Evolutionary conservation across 2,888 invertebrate genomes (phyloP).

Genomic region (Cosmopolites sordidus): DNA sequence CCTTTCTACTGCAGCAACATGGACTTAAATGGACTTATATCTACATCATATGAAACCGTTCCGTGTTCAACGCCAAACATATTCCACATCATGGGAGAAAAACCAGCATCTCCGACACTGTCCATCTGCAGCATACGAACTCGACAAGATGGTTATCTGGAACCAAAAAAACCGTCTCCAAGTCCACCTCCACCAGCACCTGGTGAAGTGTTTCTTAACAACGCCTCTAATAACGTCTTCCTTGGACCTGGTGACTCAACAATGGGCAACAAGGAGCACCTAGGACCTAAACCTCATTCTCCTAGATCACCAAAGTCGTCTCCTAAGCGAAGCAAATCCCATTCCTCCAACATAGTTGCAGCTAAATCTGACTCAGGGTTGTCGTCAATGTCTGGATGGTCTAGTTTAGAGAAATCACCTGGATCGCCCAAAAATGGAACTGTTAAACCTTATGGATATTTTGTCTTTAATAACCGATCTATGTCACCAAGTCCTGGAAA

Average conservation of each 20-base stretch:
- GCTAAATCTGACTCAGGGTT: slow-evolving; percentile 83
- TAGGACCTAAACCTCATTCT: slow-evolving; percentile 63
- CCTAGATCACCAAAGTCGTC: slow-evolving; percentile 71
- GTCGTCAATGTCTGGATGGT: slow-evolving; percentile 84
- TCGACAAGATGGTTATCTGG: slow-evolving; percentile 59
- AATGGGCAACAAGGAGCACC: slow-evolving; percentile 47
- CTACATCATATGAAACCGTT: slow-evolving; percentile 51
- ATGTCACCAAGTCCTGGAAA: slow-evolving; percentile 28
- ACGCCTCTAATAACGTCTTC: slow-evolving; percentile 43
- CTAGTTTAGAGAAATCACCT: slow-evolving; percentile 80
- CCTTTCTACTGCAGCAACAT: slow-evolving; percentile 46
- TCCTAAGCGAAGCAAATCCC: slow-evolving; percentile 62
- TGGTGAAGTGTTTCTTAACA: slow-evolving; percentile 41
- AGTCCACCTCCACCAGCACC: slow-evolving; percentile 83
- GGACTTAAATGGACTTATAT: slow-evolving; percentile 50
- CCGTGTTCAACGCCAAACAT: slow-evolving; percentile 53
- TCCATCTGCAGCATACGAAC: slow-evolving; percentile 64
- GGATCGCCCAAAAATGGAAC: slow-evolving; percentile 65
- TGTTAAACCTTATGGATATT: slow-evolving; percentile 32
- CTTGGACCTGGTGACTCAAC: slow-evolving; percentile 42
- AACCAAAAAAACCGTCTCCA: slow-evolving; percentile 46
- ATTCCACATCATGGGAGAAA: slow-evolving; percentile 47
- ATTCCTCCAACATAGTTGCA: slow-evolving; percentile 61
- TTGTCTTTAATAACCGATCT: slow-evolving; percentile 26
- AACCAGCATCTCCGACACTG: slow-evolving; percentile 59